Base-by-base conservation (phyloP, 2,888 invertebrate species). In the Spisula solida region DNA sequence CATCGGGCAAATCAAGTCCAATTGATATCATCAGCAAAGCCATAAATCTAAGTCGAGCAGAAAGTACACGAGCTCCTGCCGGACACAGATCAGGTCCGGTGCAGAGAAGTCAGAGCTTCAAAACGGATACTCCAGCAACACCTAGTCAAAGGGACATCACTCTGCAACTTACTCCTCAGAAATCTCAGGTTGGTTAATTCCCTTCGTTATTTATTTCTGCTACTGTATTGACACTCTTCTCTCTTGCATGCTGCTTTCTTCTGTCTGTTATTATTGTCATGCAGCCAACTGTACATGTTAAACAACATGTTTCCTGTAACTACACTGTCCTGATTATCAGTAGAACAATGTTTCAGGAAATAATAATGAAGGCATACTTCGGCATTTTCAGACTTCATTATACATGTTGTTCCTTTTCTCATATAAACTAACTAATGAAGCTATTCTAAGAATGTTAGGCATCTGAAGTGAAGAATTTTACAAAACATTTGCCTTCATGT, bases 81-180 rank as follows among this genome's bases (percentile, higher is more conserved):
- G 87, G 87, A 34, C 85, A 90, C 29, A 82, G 87, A 60, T 80
- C 85, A 48, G 51, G 87, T 18, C 60, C 47, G 41, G 87, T 90
- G 16, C 92, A 91, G 70, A 75, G 92, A 29, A 91, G 91, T 84
- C 85, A 90, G 31, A 91, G 91, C 66, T 90, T 92, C 83, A 91
- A 90, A 48, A 78, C 56, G 1, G 60, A 55, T 16, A 34, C 75
- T 25, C 48, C 87, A 47, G 25, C 82, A 75, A 41, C 55, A 2
- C 20, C 85, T 34, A 81, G 86, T 83, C 70, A 51, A 47, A 86
- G 90, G 84, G 90, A 88, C 70, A 84, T 91, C 31, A 91, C 91
- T 87, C 91, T 92, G 31, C 87, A 92, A 18, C 81, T 92, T 25
- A 82, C 90, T 34, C 88, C 88, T 34, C 92, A 91, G 80, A 82